Evolutionary conservation across 2,797 vertebrate genomes (phyloP).

Genomic region (Bradypodion ventrale): DNA sequence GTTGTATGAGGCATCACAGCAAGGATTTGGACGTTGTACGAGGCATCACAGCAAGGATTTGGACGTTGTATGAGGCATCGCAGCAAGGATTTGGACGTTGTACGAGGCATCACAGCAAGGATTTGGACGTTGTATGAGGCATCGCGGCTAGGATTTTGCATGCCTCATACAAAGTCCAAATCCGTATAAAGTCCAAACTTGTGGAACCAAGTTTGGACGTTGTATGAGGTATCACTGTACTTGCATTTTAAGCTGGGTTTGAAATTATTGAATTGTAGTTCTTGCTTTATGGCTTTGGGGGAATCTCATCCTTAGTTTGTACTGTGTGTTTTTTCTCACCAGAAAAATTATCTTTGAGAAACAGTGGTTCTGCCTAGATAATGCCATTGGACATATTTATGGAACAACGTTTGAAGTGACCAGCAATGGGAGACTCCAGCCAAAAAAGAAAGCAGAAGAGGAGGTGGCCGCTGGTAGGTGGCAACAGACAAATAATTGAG

Average conservation of each 20-base stretch:
- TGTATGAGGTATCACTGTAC: too few species aligned
- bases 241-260: background rate
- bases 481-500: background rate
- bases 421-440: conserved; percentile 83
- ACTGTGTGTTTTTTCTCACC: conserved; percentile 22
- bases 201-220: too few species aligned
- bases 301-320: background rate
- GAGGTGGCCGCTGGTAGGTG: conserved; percentile 77
- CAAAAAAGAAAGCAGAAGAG: conserved; percentile 75
- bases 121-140: too few species aligned
- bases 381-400: conserved; percentile 86
- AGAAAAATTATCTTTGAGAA: conserved; percentile 97
- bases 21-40: too few species aligned
- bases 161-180: too few species aligned
- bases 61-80: too few species aligned
- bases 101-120: too few species aligned
- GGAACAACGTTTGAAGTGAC: conserved; percentile 89
- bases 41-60: too few species aligned
- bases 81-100: too few species aligned
- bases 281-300: background rate
- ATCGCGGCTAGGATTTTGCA: too few species aligned
- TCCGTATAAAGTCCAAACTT: too few species aligned
- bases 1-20: too few species aligned
- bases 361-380: conserved; percentile 94
- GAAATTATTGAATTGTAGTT: background rate